Base-by-base conservation (phyloP, 2,888 invertebrate species). In the Brachyptera risi region DNA sequence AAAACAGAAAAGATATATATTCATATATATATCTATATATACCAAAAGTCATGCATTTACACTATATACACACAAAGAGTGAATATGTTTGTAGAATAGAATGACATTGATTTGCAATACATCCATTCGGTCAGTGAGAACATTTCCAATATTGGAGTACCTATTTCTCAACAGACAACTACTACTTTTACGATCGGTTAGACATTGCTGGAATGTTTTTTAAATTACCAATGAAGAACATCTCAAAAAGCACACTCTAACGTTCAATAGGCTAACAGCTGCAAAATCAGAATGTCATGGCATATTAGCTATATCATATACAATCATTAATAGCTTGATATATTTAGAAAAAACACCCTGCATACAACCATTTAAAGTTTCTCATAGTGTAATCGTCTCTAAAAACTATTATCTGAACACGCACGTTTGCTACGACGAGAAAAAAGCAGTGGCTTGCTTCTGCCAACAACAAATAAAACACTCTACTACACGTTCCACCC, bases 61-160 rank as follows among this genome's bases (percentile, higher is more conserved):
- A 77, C 73, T 77, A 78, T 77, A 31, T 51, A 71, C 77, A 77
- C 77, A 77, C 69, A 73, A 67, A 74, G 74, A 71, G 57, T 57
- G 42, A 62, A 56, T 64, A 62, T 59, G 31, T 62, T 57, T 59
- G n/a, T n/a, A 40, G 19, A 35, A 59, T 60, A 59, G 51, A 58
- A 42, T 58, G 54, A 63, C 58, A 63, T 21, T 56, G 47, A 60
- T 44, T 57, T 60, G 58, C 54, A 63, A 58, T 58, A 63, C 61
- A 63, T 54, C 40, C 54, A 61, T 58, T 56, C 60, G 15, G 27
- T 13, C 38, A 17, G 26, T 38, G 40, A 57, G 11, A 38, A 57
- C 27, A 42, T 40, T n/a, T 40, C 57, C 57, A 57, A 57, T 15
- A 3, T 3, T 11, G 51, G 35, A 51, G 31, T n/a, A n/a, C n/a